Evolutionary conservation across 2,888 invertebrate species (phyloP), one percentile per base, ranked within the genome.

Genomic region (Hirudinaria manillensis): DNA sequence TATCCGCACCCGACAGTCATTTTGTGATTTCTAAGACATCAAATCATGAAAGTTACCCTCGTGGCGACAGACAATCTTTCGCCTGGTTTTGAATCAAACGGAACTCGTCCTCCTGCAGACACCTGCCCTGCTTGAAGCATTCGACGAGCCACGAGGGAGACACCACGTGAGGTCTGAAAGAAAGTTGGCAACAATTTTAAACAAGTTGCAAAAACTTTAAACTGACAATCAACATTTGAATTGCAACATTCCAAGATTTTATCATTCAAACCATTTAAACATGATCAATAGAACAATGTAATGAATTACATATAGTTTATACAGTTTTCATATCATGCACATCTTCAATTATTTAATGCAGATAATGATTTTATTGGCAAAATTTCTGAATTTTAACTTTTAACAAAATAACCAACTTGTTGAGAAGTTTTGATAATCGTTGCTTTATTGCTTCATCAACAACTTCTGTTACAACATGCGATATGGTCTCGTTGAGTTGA

Each of bases 381-480:
- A 21, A 13, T 56, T 56, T 24, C 4, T 27, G 55, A 68, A n/a
- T 24, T 13, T 3, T 16, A 66, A n/a, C 13, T 36, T 61, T 27
- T 61, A 73, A 32, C 19, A 61, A 32, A 65, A 45, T 4, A 6
- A 27, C 72, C 34, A 70, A 75, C 77, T 75, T 77, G 68, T 75
- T 51, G 1, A 36, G 66, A 19, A 79, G 77, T 53, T 80, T 71
- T 75, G 79, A 81, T n/a, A 83, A 75, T 61, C 76, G 76, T 24
- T 81, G 78, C 0, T 84, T 75, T 67, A 84, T 81, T 55, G 79
- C 78, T 27, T 61, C 61, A 16, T 81, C 79, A 38, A 82, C 79
- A 10, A 77, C 79, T 55, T 90, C 89, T 2, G 92, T 88, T 53
- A 94, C 89, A 2, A 92, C 89, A 85, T 95, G 95, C 0, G 93